phyloP scores from a whole-genome alignment of 2,113 vertebrate genomes.

The Trogon melanurus region DNA sequence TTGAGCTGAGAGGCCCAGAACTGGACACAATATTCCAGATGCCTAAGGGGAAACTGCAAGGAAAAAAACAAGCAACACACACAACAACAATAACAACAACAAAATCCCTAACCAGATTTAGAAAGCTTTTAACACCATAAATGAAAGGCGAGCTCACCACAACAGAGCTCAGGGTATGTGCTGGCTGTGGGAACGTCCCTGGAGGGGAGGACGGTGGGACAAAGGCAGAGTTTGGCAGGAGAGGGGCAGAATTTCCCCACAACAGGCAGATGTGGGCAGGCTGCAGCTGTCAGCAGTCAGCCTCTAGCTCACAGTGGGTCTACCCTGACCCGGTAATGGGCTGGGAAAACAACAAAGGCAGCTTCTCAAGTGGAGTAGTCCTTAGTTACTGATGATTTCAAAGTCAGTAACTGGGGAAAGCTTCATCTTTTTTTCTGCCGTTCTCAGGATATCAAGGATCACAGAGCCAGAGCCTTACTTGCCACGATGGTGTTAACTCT shows the following conservation, averaged over 20 bases:
- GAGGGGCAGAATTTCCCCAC: neutral
- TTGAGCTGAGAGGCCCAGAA: too few relatives aligned
- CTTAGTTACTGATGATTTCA: neutral
- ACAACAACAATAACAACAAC: neutral
- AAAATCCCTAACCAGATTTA: neutral
- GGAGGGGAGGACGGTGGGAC: neutral
- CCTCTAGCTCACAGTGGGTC: neutral
- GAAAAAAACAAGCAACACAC: neutral
- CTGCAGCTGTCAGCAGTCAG: neutral
- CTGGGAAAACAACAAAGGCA: neutral
- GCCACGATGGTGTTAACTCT: neutral
- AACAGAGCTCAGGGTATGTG: constrained; percentile 1
- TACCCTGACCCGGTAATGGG: rapidly evolving
- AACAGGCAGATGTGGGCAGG: neutral
- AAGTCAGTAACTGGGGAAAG: neutral
- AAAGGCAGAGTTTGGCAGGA: neutral
- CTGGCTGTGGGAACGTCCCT: constrained; percentile 22
- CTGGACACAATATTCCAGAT: too few relatives aligned
- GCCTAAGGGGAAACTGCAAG: constrained; percentile 6
- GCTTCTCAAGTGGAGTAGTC: neutral
- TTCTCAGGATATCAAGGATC: neutral
- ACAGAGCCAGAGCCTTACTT: neutral
- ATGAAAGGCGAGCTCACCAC: constrained; percentile 26
- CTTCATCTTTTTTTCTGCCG: neutral
- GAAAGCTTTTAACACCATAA: constrained; percentile 46